Evolutionary conservation across 2,888 invertebrate species (phyloP), one percentile per base, ranked within the genome.

Genomic region (Steinernema scapterisci): DNA sequence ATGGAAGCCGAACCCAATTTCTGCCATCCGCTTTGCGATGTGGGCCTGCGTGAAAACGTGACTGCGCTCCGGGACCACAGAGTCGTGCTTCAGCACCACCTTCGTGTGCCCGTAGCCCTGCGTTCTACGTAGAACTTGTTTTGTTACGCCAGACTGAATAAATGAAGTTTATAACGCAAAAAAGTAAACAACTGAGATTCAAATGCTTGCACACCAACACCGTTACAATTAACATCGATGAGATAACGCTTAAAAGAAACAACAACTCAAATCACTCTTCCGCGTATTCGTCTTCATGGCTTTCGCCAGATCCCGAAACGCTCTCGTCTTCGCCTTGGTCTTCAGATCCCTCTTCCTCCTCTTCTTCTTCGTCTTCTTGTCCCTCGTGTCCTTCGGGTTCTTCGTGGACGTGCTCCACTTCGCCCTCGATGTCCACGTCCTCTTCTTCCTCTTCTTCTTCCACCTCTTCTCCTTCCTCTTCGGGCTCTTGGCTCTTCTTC

Each of bases 401-500:
- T 25, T 51, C 48, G 9, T 21, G 31, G 23, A 5, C 16, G 45
- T 51, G 71, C 0, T 75, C 71, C 11, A 31, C 72, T n/a, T 16
- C 52, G 1, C 44, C 75, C 21, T 71, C 76, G 13, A 51, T 52
- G n/a, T 71, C 76, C 9, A 38, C 38, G 0, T 45, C 76, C n/a
- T 75, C 77, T 5, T 75, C 77, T 5, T 77, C 71, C 31, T 56
- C 56, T 16, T 51, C 80, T 11, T 78, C 52, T 11, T 78, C 78
- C 2, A 77, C 75, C 21, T 75, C 72, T 0, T 75, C 75, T 16
- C 56, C 75, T 21, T 70, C 45, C 16, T 73, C 73, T 27, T 23
- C 72, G 70, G 13, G 72, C 9, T 43, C 70, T 75, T 23, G 63
- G 71, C 13, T 70, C 70, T 71, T 71, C 70, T 13, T 74, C 71